Base-by-base conservation (phyloP, 2,113 vertebrate species). In the Emydocephalus ijimae region DNA sequence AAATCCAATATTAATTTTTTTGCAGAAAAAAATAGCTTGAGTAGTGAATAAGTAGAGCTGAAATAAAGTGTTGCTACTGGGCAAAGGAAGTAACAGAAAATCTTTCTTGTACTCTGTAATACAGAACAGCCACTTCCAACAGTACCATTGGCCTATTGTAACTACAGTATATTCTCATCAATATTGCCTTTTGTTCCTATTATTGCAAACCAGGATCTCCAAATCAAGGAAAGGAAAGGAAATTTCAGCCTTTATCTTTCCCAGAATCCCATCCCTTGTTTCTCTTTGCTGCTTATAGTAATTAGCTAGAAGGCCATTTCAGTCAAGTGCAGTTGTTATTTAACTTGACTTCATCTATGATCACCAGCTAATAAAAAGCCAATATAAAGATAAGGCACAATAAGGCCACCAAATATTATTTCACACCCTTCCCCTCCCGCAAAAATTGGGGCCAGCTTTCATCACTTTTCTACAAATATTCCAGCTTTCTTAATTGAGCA, bases 61-160 rank as follows among this genome's bases (percentile, higher is more conserved):
- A 39, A 81, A 39, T 43, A 43, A 81, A 81, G 34, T 21, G 18
- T 21, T 43, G 74, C 7, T 81, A 81, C 34, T 43, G 74, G 74
- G 34, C 74, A 81, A 81, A 54, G 12, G 1, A 69, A 55, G 21
- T 0, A 88, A 10, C n/a, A 92, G 55, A 87, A 86, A 59, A 57
- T 5, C 39, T 24, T 54, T 10, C 10, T 50, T 88, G n/a, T 50
- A 61, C 24, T 52, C 34, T 21, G 39, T 4, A 3, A 3, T 1
- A 87, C 24, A 55, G 10, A 86, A 39, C 0, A 18, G 5, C 0
- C 0, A 0, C 24, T 64, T 0, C 0, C 23, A 88, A 23, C 50
- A 4, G 0, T 39, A 85, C 39, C 55, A 29, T 8, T 45, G 0
- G 69, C 39, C 61, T 0, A 0, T 20, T 15, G 21, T 0, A 0